Base-by-base conservation (phyloP, 1,140 invertebrate species). In the Dryas iulia region DNA sequence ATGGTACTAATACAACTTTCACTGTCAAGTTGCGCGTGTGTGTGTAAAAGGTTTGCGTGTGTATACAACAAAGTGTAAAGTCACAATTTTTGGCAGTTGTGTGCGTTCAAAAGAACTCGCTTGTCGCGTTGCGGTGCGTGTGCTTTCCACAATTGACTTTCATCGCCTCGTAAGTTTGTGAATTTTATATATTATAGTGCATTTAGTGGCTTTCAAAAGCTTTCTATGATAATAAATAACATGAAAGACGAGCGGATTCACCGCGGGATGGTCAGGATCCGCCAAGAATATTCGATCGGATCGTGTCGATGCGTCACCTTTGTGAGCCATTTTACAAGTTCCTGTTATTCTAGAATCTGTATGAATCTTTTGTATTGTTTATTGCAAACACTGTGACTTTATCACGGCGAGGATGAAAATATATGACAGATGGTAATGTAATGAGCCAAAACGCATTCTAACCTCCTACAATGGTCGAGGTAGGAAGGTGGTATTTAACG, bases 291-390 rank as follows among this genome's bases (percentile, higher is more conserved):
- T 85, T 87, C 81, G 82, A 86, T 91, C 79, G 86, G 82, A 85
- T 89, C 85, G 87, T 87, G 87, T 87, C 86, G 89, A 90, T 91
- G 89, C 89, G 89, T 91, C 89, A 91, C 86, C 87, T 89, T 89
- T 89, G 87, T 89, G 84, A 89, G 86, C 87, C 87, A 91, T 91
- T 88, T 89, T 87, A 82, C 79, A 84, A 84, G 81, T 86, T 90
- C 81, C 81, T 80, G 74, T 82, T 81, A 82, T 76, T 81, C 73
- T 81, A 82, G 70, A 85, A 79, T 75, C 70, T 66, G 39, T 75
- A 30, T 65, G 59, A 69, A 71, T 77, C 62, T 70, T 57, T 14
- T 14, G 63, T 25, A 61, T 64, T 65, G 26, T 39, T 61, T 7
- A n/a, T 47, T 23, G 39, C 23, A n/a, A 56, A 23, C 59, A 23